Base-by-base conservation (phyloP, 2,888 invertebrate genomes). In the Cecidostiba fungosa region DNA sequence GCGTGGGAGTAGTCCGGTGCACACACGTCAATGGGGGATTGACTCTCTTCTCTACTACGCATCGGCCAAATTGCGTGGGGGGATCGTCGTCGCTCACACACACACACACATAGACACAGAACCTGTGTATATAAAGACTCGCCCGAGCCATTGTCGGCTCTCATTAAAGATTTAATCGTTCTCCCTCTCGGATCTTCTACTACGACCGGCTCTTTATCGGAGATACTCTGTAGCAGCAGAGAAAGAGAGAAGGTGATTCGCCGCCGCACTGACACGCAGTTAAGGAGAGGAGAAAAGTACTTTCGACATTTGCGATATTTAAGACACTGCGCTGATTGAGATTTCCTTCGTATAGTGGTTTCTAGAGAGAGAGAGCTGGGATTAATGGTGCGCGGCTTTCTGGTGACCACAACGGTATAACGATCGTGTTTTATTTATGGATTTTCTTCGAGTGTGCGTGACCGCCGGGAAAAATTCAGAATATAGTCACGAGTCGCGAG, bases 161-260 rank as follows among this genome's bases (percentile, higher is more conserved):
- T 80, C 83, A 80, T 86, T 85, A 83, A 86, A 86, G 72, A 77
- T 84, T 84, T 84, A 84, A 86, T 86, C 86, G 81, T 23, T 83
- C 77, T 85, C 36, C 19, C 19, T 77, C 19, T 47, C 14, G 69
- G n/a, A 59, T 32, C 23, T 19, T 43, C 72, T 73, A n/a, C n/a
- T 59, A 26, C n/a, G 50, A 23, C 19, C 54, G 16, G 19, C 69
- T 69, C 32, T 74, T 78, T 76, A 36, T 59, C 66, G 43, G n/a
- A 39, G n/a, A 50, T 19, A 69, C 54, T 19, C 54, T 16, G 47
- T 2, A 12, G 12, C 39, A 43, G 39, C 3, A 32, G 43, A 77
- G 43, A 16, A 16, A 19, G 4, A 80, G 62, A 50, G 23, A 78
- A 10, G 47, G 14, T 19, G 62, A 78, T 47, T 69, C 19, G 76